Evolutionary conservation across 2,113 vertebrate species (phyloP).

Genomic region (Thamnaconus septentrionalis): DNA sequence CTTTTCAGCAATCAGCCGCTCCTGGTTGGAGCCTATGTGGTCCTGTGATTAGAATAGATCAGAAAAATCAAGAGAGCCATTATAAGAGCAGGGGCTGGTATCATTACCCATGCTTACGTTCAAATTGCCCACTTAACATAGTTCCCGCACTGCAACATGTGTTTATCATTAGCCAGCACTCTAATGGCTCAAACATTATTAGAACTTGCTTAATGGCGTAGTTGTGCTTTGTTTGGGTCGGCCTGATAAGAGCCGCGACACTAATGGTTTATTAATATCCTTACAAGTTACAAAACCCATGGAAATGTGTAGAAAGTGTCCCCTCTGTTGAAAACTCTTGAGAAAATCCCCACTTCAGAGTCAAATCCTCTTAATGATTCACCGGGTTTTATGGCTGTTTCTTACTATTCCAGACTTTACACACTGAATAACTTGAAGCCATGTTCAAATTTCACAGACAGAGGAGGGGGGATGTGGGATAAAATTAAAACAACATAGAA

Average conservation of each 20-base stretch:
- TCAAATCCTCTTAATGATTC: not conserved
- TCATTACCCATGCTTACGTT: constrained; percentile 76
- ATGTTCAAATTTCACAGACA: too few relatives aligned
- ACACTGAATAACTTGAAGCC: not conserved
- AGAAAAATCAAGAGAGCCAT: constrained; percentile 66
- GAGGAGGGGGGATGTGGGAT: not conserved
- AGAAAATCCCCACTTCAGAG: constrained; percentile 20
- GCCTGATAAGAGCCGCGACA: constrained; percentile 66
- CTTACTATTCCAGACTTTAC: too few relatives aligned
- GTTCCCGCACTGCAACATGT: constrained; percentile 77
- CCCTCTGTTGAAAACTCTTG: constrained; percentile 2
- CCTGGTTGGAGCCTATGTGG: constrained; percentile 11
- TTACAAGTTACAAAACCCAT: constrained; percentile 14
- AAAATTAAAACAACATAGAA: constrained; percentile 9
- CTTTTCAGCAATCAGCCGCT: constrained; percentile 17
- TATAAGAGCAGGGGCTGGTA: constrained; percentile 61
- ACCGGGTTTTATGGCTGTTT: too few relatives aligned
- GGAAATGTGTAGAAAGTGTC: constrained; percentile 10
- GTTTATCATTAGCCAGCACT: constrained; percentile 77
- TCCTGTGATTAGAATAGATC: constrained; percentile 49
- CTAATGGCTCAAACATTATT: constrained; percentile 82
- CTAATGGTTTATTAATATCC: constrained; percentile 76
- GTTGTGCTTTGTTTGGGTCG: constrained; percentile 66
- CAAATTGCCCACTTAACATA: constrained; percentile 80
- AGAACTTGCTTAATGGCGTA: constrained; percentile 68